Percentiles rank a stretch among this genome's conserved stretches.
phyloP scores from a whole-genome alignment of 2,797 vertebrate genomes.

The Cuniculus paca region DNA sequence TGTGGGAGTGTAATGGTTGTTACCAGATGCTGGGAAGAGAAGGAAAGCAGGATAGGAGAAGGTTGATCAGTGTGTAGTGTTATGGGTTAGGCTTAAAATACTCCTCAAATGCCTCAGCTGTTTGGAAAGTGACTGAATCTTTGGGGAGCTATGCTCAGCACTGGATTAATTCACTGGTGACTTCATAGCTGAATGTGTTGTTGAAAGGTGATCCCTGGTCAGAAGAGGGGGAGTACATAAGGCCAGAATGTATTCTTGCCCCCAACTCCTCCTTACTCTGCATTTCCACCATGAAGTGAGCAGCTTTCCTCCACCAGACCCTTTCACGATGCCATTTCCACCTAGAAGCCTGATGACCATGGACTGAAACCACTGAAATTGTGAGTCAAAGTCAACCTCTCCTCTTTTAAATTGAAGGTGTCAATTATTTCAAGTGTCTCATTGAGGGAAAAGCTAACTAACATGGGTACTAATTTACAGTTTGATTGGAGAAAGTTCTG shows the following conservation, averaged over 20 bases:
- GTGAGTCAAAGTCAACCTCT: neutral
- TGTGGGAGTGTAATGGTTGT: neutral
- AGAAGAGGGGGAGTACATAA: neutral
- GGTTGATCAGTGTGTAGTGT: neutral
- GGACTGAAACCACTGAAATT: neutral
- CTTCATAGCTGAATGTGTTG: neutral
- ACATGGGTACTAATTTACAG: neutral
- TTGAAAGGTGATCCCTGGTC: neutral
- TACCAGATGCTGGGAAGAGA: neutral
- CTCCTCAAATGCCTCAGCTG: neutral
- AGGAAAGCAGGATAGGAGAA: neutral
- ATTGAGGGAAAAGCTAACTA: neutral
- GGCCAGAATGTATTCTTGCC: neutral
- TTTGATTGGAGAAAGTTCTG: neutral
- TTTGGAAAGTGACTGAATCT: neutral
- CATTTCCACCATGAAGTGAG: neutral
- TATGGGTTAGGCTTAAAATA: neutral
- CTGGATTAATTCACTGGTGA: neutral
- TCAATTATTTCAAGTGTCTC: neutral
- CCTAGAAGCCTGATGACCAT: no score
- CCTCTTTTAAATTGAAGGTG: neutral
- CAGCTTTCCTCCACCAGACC: neutral
- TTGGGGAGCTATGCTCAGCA: neutral
- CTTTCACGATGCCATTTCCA: neutral
- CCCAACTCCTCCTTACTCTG: neutral